Base-by-base conservation (phyloP, 2,797 vertebrate species). In the Hafferia zeledoni region DNA sequence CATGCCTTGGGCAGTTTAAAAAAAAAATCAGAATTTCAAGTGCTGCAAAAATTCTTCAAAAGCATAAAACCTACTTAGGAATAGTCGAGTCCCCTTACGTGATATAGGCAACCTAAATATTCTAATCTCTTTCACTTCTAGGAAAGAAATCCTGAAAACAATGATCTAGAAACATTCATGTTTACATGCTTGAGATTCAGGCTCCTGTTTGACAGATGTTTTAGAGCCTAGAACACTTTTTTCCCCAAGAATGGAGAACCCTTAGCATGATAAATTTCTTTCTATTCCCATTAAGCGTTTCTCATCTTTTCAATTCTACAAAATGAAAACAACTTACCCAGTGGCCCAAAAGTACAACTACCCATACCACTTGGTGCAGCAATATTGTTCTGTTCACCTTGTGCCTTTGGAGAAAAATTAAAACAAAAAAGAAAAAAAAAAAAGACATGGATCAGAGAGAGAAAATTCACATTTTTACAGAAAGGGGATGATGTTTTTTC, bases 311-410 rank as follows among this genome's bases (percentile, higher is more conserved):
- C 52, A 57, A 28, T 80, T 85, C 56, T 41, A 88, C 53, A 72
- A 68, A 91, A 67, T 24, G 35, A 93, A 89, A 86, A 57, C 78
- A 75, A 96, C 98, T 98, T 97, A 99, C 99, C 99, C 97, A 98
- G 95, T 96, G 98, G 97, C 81, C 98, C 98, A 85, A 98, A 96
- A 97, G 98, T 98, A 98, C 98, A 98, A 98, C 98, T 98, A 98
- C 98, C 98, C 98, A 98, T 97, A 96, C 94, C 98, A 97, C 98
- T 99, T 65, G 98, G 98, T 28, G 98, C 97, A 95, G 98, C 99
- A 98, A 99, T 99, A 92, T 98, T 99, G 92, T 98, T 98, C 98
- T 98, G 99, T 96, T 99, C 99, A 95, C 97, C 98, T 95, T 99
- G 99, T 94, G 97, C 98, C 99, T 99, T 97, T 90, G 95, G 67